Conservation (phyloP, 2,888 invertebrate genomes). For the Phytoseiulus persimilis region DNA sequence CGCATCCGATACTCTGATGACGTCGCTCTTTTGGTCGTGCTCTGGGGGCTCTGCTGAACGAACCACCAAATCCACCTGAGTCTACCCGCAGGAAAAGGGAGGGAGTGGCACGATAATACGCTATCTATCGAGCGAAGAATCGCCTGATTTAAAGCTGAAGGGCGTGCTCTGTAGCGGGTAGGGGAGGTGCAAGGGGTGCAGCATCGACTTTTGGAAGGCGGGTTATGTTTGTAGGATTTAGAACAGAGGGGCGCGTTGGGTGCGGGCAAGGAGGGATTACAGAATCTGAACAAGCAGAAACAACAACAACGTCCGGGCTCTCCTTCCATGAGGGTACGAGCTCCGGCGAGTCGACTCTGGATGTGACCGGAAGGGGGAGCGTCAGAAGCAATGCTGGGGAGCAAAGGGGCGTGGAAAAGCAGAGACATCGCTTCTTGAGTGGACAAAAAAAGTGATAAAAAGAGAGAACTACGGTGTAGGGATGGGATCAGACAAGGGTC, state of each 20-base stretch:
- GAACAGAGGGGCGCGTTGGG: background rate
- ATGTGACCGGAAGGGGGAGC: background rate
- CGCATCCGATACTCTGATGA: background rate
- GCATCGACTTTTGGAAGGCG: background rate
- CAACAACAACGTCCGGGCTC: background rate
- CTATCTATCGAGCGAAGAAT: background rate
- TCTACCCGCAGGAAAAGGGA: background rate
- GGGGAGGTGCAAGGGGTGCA: background rate
- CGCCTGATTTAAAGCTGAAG: background rate
- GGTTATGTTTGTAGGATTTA: background rate
- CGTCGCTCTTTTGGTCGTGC: background rate
- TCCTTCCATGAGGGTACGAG: background rate
- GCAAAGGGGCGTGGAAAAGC: background rate
- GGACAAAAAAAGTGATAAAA: too few species aligned
- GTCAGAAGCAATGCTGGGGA: background rate
- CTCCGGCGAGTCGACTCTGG: background rate
- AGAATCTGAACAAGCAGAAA: background rate
- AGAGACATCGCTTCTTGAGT: background rate
- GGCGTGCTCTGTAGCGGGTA: background rate
- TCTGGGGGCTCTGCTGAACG: background rate
- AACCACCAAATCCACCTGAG: background rate
- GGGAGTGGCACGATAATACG: background rate
- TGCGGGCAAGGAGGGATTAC: background rate
- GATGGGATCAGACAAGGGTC: too few species aligned
- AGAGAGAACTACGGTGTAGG: too few species aligned